Percentiles rank a stretch among this genome's conserved stretches.
These are phyloP conservation scores for Papilio protenor DNA, from an alignment of 2,888 invertebrate genomes.

Conservation along the genomic window DNA sequence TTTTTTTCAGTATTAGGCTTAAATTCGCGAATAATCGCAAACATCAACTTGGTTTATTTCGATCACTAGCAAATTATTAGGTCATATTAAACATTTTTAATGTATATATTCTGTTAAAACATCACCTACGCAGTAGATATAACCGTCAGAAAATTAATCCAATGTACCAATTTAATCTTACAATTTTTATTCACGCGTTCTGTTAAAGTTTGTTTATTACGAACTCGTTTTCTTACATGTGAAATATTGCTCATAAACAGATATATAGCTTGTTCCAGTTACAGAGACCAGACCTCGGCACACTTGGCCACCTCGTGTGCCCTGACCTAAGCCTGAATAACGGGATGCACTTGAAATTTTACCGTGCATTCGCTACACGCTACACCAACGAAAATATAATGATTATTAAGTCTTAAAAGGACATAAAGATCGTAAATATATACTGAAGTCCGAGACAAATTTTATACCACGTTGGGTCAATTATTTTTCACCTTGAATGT, in stretches of 20 bases:
- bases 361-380: conserved; percentile 27
- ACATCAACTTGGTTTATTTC: neutral
- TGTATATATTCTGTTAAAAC: neutral
- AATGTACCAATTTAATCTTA: neutral
- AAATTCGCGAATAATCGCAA: no score
- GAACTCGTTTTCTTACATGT: conserved; percentile 28
- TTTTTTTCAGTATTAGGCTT: no score
- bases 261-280: conserved; percentile 41
- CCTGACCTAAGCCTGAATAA: conserved; percentile 55
- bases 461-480: conserved; percentile 28
- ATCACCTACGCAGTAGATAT: neutral
- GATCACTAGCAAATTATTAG: neutral
- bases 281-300: conserved; percentile 54
- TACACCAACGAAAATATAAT: conserved; percentile 15
- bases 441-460: conserved; percentile 21
- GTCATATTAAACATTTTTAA: neutral
- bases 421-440: conserved; percentile 27
- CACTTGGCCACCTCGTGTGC: conserved; percentile 52
- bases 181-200: neutral
- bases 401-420: conserved; percentile 25
- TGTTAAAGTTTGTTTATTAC: conserved; percentile 22
- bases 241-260: conserved; percentile 43
- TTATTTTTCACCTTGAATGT: conserved; percentile 39
- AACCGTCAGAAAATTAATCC: neutral
- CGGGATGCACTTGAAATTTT: conserved; percentile 54